Conservation (phyloP, 2,797 vertebrate genomes). For the Peromyscus eremicus region DNA sequence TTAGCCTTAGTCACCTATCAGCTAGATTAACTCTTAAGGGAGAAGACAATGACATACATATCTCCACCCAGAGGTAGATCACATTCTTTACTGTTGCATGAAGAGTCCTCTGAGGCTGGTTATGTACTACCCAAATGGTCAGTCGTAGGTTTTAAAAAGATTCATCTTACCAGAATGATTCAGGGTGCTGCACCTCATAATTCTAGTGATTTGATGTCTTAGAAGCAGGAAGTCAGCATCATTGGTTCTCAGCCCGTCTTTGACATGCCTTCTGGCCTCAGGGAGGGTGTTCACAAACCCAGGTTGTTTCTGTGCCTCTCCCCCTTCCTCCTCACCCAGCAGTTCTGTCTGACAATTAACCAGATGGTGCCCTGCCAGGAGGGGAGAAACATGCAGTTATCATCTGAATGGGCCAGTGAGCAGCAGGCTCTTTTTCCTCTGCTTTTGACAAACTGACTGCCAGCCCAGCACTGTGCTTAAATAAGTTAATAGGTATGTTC, state of each 20-base stretch:
- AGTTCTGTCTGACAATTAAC: constrained; percentile 16
- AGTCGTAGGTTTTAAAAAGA: background rate
- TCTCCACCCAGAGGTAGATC: background rate
- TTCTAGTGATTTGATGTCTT: constrained; percentile 2
- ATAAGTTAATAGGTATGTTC: constrained; percentile 80
- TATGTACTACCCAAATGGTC: background rate
- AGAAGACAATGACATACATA: background rate
- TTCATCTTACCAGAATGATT: background rate
- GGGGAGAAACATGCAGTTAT: constrained; percentile 12
- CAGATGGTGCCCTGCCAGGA: constrained; percentile 57
- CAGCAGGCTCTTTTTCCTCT: constrained; percentile 19
- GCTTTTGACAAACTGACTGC: constrained; percentile 76
- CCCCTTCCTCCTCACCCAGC: background rate
- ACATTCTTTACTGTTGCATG: background rate
- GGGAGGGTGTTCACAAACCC: background rate
- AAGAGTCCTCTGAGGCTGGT: background rate
- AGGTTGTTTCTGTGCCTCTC: background rate
- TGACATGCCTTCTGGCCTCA: background rate
- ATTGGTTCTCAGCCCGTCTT: background rate
- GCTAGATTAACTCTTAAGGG: background rate
- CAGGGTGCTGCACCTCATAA: background rate
- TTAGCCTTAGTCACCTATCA: background rate
- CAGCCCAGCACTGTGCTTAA: constrained; percentile 79
- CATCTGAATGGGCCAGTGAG: constrained; percentile 67
- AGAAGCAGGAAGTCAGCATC: background rate